phyloP scores from a whole-genome alignment of 2,888 invertebrate species.

The Oeneis ivallda region DNA sequence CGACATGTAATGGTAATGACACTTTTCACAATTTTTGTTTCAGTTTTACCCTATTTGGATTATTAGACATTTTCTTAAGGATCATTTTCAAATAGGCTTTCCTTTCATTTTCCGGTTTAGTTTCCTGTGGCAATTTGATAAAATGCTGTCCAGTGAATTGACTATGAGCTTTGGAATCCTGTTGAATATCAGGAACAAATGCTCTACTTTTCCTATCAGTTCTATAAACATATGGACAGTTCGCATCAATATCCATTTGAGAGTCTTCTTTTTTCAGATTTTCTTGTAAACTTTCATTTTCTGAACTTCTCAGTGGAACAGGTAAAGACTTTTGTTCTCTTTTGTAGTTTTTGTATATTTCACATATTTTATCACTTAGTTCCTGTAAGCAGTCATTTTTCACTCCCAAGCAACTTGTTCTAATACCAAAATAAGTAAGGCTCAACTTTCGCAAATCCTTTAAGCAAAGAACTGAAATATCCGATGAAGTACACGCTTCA shows the following conservation, averaged over 20 bases:
- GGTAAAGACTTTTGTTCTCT: conserved; percentile 23
- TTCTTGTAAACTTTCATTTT: conserved; percentile 22
- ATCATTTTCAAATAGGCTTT: conserved; percentile 66
- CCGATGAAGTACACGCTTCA: conserved; percentile 53
- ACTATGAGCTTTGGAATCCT: conserved; percentile 32
- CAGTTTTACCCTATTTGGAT: conserved; percentile 64
- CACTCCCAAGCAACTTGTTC: conserved; percentile 69
- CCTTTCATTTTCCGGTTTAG: conserved; percentile 41
- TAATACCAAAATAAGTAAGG: conserved; percentile 61
- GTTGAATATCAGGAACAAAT: conserved; percentile 55
- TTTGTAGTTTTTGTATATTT: conserved; percentile 49
- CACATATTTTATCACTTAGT: conserved; percentile 46
- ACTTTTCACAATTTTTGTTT: conserved; percentile 41
- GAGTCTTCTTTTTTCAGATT: conserved; percentile 35
- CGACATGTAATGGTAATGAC: no score
- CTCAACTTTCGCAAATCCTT: conserved; percentile 55
- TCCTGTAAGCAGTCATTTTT: conserved; percentile 50
- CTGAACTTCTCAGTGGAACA: background rate
- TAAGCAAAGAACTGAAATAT: conserved; percentile 66
- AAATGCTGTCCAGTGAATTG: conserved; percentile 65
- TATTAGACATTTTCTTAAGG: conserved; percentile 66
- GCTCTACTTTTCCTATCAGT: conserved; percentile 60
- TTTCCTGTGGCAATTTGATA: conserved; percentile 55
- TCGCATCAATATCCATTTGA: conserved; percentile 32
- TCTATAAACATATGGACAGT: conserved; percentile 61